These are phyloP conservation scores for Eulemur rubriventer DNA, from an alignment of 2,797 vertebrate species.

Conservation along the genomic window DNA sequence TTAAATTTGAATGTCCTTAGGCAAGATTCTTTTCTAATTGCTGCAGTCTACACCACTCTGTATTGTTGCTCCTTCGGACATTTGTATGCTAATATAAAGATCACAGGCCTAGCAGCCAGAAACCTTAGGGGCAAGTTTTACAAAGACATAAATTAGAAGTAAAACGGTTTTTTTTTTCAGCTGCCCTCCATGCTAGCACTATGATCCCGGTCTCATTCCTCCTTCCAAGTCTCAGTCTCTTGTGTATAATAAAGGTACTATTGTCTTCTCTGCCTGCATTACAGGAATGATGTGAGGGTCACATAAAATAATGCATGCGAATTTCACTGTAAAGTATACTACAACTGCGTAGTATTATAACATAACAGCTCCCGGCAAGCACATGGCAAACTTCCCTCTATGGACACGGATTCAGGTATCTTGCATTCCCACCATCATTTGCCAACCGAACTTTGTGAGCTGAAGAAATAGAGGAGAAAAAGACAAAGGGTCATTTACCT, in stretches of 20 bases:
- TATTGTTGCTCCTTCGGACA: neutral
- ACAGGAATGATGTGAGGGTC: neutral
- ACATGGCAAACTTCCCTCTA: neutral
- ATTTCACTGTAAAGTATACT: neutral
- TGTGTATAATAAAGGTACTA: neutral
- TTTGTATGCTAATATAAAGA: neutral
- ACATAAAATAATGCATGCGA: neutral
- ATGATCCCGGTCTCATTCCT: neutral
- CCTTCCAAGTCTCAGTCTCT: neutral
- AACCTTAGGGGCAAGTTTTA: neutral
- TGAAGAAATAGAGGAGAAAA: constrained; percentile 14
- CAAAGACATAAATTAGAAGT: neutral
- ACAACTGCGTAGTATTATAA: neutral
- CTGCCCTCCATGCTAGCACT: neutral
- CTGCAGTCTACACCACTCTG: neutral
- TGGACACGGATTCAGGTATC: neutral
- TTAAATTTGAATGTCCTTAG: neutral
- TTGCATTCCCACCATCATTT: neutral
- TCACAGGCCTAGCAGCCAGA: neutral
- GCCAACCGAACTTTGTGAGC: neutral
- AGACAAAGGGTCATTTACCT: constrained; percentile 75
- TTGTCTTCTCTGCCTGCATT: neutral
- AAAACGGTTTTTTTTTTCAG: neutral
- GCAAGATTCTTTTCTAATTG: neutral
- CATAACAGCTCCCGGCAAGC: neutral